Evolutionary conservation across 1,140 invertebrate genomes (phyloP).

Genomic region (Xylocopa sonorina): DNA sequence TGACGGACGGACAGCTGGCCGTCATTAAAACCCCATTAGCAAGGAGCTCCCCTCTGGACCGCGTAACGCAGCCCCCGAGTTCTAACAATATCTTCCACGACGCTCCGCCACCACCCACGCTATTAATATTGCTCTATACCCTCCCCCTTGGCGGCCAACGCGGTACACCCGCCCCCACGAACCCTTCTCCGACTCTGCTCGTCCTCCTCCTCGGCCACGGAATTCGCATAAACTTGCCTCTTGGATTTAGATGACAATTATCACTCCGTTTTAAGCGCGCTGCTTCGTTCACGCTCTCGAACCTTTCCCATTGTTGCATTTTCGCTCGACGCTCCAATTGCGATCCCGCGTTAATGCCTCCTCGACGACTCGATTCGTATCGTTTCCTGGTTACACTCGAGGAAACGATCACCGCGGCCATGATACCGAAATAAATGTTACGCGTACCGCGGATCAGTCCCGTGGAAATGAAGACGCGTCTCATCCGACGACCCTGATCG

Average conservation of each 20-base stretch:
- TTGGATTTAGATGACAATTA: constrained; percentile 58
- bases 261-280: constrained; percentile 12
- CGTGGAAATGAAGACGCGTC: constrained; percentile 13
- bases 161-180: constrained; percentile 4
- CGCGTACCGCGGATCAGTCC: constrained; percentile 5
- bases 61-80: constrained; percentile 73
- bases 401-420: not conserved
- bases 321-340: not conserved
- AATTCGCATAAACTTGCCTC: constrained; percentile 29
- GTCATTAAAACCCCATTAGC: constrained; percentile 83
- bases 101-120: constrained; percentile 76
- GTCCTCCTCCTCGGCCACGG: not conserved
- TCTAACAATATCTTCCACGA: constrained; percentile 80
- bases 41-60: constrained; percentile 70
- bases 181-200: not conserved
- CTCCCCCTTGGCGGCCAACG: constrained; percentile 44
- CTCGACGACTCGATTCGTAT: not conserved
- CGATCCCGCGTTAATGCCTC: too few relatives aligned
- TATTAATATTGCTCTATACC: constrained; percentile 78
- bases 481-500: constrained; percentile 35
- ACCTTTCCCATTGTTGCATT: not conserved
- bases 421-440: constrained; percentile 53
- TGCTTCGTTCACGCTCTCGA: not conserved
- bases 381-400: not conserved
- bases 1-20: constrained; percentile 81